Percentiles rank a stretch among this genome's conserved stretches.
These are phyloP conservation scores for Danio choprae DNA, from an alignment of 2,797 vertebrate species.

Conservation along the genomic window DNA sequence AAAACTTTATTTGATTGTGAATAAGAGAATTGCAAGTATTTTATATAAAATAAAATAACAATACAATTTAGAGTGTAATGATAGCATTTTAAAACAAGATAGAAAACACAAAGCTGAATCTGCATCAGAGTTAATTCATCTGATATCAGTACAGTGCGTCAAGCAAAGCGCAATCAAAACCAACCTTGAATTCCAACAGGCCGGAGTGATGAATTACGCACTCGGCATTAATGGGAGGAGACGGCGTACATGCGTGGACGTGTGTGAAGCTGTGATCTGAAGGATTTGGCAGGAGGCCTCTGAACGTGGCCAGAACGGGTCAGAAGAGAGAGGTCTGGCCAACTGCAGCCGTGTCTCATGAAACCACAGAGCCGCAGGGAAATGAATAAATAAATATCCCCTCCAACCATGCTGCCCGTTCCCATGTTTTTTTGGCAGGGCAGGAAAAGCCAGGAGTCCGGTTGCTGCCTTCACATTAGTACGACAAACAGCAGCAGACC, in stretches of 20 bases:
- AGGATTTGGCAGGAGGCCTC: constrained; percentile 69
- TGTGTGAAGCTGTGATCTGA: constrained; percentile 64
- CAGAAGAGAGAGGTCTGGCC: constrained; percentile 73
- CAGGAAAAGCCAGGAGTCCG: constrained; percentile 49
- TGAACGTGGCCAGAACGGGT: constrained; percentile 69
- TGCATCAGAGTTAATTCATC: neutral
- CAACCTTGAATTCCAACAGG: neutral
- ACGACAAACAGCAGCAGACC: constrained; percentile 57
- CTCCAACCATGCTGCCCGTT: constrained; percentile 79
- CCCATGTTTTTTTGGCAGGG: constrained; percentile 62
- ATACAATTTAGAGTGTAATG: too few relatives aligned
- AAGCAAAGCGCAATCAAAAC: neutral
- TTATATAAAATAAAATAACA: too few relatives aligned
- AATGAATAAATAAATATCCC: constrained; percentile 85
- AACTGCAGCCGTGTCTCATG: constrained; percentile 80
- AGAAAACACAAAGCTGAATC: too few relatives aligned
- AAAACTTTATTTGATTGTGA: too few relatives aligned
- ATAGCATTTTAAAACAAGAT: too few relatives aligned
- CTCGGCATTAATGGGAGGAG: constrained; percentile 28
- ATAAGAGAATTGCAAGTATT: too few relatives aligned
- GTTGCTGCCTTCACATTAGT: constrained; percentile 55
- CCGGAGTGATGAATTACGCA: constrained; percentile 32
- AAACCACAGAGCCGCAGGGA: constrained; percentile 79
- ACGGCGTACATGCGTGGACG: neutral
- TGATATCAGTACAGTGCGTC: neutral